These are phyloP conservation scores for Pristionchus fissidentatus DNA, from an alignment of 2,888 invertebrate genomes.

Conservation along the genomic window DNA sequence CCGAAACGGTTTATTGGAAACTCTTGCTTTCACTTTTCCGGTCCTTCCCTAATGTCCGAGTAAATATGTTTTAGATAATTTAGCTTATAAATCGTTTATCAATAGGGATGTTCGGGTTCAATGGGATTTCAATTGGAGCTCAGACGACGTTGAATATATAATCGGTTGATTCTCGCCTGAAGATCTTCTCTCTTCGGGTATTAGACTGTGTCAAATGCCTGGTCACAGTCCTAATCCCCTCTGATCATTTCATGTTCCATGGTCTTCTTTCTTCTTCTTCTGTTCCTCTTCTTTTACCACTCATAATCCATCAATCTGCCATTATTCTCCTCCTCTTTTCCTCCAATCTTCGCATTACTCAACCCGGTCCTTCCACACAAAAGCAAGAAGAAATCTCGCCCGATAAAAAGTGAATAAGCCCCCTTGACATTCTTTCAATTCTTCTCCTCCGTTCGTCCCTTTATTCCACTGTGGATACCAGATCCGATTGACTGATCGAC, in stretches of 20 bases:
- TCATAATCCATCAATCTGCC: constrained; percentile 25
- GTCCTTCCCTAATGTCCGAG: too few relatives aligned
- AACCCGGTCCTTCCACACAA: background rate
- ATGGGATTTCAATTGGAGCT: too few relatives aligned
- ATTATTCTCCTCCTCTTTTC: background rate
- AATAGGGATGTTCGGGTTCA: too few relatives aligned
- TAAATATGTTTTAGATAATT: too few relatives aligned
- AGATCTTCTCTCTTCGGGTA: too few relatives aligned
- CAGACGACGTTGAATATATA: too few relatives aligned
- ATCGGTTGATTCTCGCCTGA: too few relatives aligned
- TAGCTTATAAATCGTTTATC: too few relatives aligned
- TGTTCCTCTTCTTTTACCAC: background rate
- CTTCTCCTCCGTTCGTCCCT: background rate
- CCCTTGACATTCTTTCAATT: constrained; percentile 6
- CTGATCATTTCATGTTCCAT: background rate
- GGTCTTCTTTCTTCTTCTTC: background rate
- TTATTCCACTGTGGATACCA: constrained; percentile 10
- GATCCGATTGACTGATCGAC: background rate
- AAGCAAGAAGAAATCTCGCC: background rate
- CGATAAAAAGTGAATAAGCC: constrained; percentile 1
- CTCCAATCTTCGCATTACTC: constrained; percentile 22
- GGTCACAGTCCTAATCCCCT: background rate
- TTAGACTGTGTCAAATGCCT: background rate
- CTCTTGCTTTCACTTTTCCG: background rate
- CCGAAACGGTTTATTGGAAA: background rate